These are phyloP conservation scores for Pandion haliaetus DNA, from an alignment of 2,113 vertebrate species.

Conservation along the genomic window DNA sequence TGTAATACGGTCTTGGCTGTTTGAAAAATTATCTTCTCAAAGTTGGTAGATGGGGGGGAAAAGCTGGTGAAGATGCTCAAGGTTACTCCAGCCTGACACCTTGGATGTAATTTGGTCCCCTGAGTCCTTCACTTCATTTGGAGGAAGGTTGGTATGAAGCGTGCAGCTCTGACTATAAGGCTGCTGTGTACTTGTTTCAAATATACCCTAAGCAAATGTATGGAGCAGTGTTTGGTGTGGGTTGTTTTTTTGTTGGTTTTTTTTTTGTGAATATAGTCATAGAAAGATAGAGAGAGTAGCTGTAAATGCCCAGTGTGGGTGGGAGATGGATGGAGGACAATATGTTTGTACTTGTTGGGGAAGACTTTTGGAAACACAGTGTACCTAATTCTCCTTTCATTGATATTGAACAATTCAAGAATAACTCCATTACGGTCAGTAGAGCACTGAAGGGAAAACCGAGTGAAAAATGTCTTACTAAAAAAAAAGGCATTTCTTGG, in stretches of 20 bases:
- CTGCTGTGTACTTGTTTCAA: background rate
- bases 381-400: background rate
- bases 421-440: background rate
- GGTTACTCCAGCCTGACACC: background rate
- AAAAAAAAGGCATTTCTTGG: background rate
- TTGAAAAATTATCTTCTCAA: background rate
- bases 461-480: background rate
- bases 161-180: background rate
- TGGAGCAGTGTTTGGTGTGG: background rate
- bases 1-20: background rate
- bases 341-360: background rate
- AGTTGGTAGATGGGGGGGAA: background rate
- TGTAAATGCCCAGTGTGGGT: background rate
- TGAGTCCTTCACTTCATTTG: background rate
- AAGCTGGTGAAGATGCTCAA: background rate
- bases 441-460: background rate
- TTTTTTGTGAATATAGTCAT: accelerated
- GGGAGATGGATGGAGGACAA: background rate
- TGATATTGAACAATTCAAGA: background rate
- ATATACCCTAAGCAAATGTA: background rate
- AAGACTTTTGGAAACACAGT: background rate
- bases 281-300: background rate
- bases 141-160: background rate
- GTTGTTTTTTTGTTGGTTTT: no score
- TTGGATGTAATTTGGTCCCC: background rate